A percentile compares a stretch with the other conserved stretches of the same genome.
phyloP scores from a whole-genome alignment of 2,888 invertebrate genomes.

The Amiota minor region DNA sequence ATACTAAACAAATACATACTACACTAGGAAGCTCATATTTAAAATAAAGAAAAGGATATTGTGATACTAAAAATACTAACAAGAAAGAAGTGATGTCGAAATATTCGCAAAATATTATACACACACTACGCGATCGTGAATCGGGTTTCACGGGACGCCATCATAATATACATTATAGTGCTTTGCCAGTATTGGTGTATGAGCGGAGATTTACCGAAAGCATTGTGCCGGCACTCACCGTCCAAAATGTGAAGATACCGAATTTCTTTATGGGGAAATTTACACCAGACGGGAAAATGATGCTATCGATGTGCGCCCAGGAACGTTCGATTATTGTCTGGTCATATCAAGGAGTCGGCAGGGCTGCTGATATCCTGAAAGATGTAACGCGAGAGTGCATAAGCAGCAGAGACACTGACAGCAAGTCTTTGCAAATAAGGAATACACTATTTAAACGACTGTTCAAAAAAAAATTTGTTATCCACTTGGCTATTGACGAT shows the following conservation, averaged over 20 bases:
- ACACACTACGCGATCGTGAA: constrained; percentile 65
- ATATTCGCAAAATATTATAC: constrained; percentile 62
- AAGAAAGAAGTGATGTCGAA: too few relatives aligned
- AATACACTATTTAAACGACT: constrained; percentile 86
- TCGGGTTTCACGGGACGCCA: constrained; percentile 47
- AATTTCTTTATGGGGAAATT: constrained; percentile 95
- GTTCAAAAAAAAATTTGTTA: constrained; percentile 53
- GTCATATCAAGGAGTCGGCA: constrained; percentile 87
- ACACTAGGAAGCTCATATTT: too few relatives aligned
- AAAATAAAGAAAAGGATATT: too few relatives aligned
- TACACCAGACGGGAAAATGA: constrained; percentile 92
- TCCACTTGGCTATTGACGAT: constrained; percentile 47
- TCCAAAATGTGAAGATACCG: constrained; percentile 91
- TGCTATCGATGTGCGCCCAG: constrained; percentile 90
- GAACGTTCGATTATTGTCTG: constrained; percentile 94
- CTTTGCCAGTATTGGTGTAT: constrained; percentile 64
- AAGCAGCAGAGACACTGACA: constrained; percentile 69
- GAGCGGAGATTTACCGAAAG: constrained; percentile 86
- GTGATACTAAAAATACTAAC: too few relatives aligned
- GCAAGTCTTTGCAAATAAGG: constrained; percentile 80
- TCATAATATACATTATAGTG: constrained; percentile 36
- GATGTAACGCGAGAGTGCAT: constrained; percentile 79
- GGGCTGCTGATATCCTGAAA: constrained; percentile 82
- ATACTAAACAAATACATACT: too few relatives aligned
- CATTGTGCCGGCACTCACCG: constrained; percentile 85